phyloP scores from a whole-genome alignment of 2,797 vertebrate species.

The Chloroceryle inda region DNA sequence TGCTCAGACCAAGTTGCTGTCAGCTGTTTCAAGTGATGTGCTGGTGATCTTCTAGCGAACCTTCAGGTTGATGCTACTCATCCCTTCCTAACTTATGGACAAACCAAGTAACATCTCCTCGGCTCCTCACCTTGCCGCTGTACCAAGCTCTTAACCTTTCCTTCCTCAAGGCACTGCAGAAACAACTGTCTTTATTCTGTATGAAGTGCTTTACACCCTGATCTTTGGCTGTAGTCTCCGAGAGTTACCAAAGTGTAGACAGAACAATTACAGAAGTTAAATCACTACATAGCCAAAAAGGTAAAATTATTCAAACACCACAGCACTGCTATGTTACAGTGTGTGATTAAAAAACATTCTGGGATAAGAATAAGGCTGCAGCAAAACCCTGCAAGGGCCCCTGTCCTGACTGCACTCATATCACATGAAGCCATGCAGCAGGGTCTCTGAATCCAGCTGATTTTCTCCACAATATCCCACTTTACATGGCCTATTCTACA shows the following conservation, averaged over 20 bases:
- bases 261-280: background rate
- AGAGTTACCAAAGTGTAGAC: background rate
- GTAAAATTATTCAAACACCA: background rate
- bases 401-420: background rate
- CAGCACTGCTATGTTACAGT: background rate
- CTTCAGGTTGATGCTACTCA: background rate
- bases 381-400: background rate
- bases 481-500: fast-evolving
- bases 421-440: background rate
- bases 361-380: background rate
- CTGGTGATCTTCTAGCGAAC: background rate
- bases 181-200: background rate
- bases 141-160: background rate
- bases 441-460: background rate
- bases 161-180: background rate
- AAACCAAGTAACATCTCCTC: background rate
- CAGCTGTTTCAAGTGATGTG: background rate
- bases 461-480: background rate
- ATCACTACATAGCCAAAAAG: background rate
- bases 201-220: background rate
- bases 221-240: background rate
- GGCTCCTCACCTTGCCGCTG: background rate
- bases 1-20: background rate
- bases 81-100: background rate
- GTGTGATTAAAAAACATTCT: background rate